A percentile compares a stretch with the other conserved stretches of the same genome.
phyloP scores from a whole-genome alignment of 2,113 vertebrate species.

The Taurulus bubalis region DNA sequence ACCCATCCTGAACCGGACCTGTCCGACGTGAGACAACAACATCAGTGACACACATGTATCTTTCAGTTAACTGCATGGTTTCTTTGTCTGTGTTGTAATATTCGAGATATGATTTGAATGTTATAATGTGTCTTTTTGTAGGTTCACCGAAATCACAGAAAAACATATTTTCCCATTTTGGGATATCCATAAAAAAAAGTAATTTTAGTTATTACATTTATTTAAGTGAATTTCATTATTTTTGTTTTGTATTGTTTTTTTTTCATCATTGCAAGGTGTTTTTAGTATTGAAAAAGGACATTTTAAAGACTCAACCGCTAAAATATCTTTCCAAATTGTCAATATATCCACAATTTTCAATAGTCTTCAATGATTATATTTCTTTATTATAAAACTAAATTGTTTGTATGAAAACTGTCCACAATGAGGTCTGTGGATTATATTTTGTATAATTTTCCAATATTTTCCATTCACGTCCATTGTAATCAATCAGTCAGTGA shows the following conservation, averaged over 20 bases:
- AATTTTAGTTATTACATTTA: background rate
- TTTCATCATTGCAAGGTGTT: background rate
- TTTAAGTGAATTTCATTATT: background rate
- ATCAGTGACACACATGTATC: background rate
- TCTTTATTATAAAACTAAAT: background rate
- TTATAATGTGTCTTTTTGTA: background rate
- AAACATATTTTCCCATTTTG: background rate
- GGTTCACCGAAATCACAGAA: conserved; percentile 3
- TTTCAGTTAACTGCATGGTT: background rate
- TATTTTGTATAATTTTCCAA: background rate
- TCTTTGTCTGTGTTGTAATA: background rate
- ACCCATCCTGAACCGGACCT: conserved; percentile 33
- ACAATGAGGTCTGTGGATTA: background rate
- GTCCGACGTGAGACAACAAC: conserved; percentile 11
- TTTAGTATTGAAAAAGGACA: background rate
- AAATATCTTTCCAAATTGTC: background rate
- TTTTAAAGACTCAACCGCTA: background rate
- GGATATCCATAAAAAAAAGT: background rate
- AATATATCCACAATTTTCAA: background rate
- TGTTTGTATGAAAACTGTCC: background rate
- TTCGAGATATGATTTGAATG: background rate
- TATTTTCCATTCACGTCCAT: no score
- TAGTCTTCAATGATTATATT: background rate
- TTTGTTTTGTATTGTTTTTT: background rate
- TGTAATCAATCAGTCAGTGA: no score